Percentiles rank a stretch among this genome's conserved stretches.
phyloP scores from a whole-genome alignment of 2,888 invertebrate genomes.

The Autographa pulchrina region DNA sequence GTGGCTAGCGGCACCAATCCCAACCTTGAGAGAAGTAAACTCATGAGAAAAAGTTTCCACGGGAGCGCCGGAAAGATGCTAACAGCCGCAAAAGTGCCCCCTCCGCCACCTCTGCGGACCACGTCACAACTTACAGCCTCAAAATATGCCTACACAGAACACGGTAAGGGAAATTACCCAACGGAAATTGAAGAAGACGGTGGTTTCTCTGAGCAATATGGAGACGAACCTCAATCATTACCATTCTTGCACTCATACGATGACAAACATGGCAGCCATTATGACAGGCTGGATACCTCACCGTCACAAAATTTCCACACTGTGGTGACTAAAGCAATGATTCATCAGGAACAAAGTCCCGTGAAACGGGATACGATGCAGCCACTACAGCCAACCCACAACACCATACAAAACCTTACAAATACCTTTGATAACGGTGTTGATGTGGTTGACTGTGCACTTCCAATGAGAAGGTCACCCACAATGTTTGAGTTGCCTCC shows the following conservation, averaged over 20 bases:
- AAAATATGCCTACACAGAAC: constrained; percentile 90
- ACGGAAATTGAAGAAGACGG: constrained; percentile 85
- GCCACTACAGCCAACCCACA: constrained; percentile 71
- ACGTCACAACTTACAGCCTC: constrained; percentile 95
- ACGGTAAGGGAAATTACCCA: constrained; percentile 80
- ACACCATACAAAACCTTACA: constrained; percentile 80
- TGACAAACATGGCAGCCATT: constrained; percentile 78
- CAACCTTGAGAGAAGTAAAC: constrained; percentile 95
- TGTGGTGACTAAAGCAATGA: constrained; percentile 95
- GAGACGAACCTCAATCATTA: constrained; percentile 90
- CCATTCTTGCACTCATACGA: constrained; percentile 90
- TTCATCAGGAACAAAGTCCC: constrained; percentile 95
- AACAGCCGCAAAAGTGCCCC: constrained; percentile 95
- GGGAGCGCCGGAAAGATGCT: constrained; percentile 95
- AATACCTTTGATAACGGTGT: constrained; percentile 85
- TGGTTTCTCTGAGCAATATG: constrained; percentile 86
- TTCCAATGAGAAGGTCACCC: constrained; percentile 78
- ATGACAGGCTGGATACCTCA: constrained; percentile 81
- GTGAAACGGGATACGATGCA: constrained; percentile 84
- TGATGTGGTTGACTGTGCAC: constrained; percentile 91
- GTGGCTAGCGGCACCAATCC: constrained; percentile 92
- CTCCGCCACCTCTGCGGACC: constrained; percentile 95
- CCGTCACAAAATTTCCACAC: constrained; percentile 89
- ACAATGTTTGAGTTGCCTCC: constrained; percentile 92
- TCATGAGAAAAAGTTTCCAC: constrained; percentile 97